Percentiles rank a stretch among this genome's conserved stretches.
Evolutionary conservation across 2,888 invertebrate species (phyloP).

Genomic region (Euplexia lucipara): DNA sequence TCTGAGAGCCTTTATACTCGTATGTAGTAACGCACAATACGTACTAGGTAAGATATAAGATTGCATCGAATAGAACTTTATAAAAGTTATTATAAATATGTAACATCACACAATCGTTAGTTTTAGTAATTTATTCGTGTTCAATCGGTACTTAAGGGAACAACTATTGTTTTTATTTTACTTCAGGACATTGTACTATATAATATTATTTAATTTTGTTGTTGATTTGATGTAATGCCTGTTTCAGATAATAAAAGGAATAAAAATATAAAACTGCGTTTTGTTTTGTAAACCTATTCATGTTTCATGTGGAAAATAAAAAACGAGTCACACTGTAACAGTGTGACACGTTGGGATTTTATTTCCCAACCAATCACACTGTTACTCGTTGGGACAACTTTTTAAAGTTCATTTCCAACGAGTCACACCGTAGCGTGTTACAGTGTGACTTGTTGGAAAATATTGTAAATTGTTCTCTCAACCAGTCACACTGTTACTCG

Average conservation of each 20-base stretch:
- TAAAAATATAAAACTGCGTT: neutral
- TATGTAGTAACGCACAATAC: slow-evolving; percentile 52
- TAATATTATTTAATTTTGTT: slow-evolving; percentile 41
- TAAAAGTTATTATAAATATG: slow-evolving; percentile 33
- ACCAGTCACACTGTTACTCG: no score
- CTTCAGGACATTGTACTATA: slow-evolving; percentile 37
- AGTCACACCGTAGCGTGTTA: no score
- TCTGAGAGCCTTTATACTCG: neutral
- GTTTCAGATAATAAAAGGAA: slow-evolving; percentile 38
- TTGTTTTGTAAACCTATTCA: no score
- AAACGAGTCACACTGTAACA: no score
- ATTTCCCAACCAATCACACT: no score
- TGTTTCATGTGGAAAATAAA: no score
- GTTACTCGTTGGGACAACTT: no score
- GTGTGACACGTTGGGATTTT: no score
- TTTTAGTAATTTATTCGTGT: slow-evolving; percentile 65
- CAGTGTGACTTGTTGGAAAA: no score
- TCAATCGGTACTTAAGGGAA: slow-evolving; percentile 73
- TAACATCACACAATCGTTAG: slow-evolving; percentile 48
- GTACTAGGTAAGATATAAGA: slow-evolving; percentile 11
- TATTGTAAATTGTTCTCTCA: no score
- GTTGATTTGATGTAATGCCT: slow-evolving; percentile 41
- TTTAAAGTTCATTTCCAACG: no score
- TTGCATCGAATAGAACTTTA: slow-evolving; percentile 49
- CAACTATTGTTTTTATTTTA: slow-evolving; percentile 54